Base-by-base conservation (phyloP, 1,140 invertebrate genomes). In the Drosophila simulans region DNA sequence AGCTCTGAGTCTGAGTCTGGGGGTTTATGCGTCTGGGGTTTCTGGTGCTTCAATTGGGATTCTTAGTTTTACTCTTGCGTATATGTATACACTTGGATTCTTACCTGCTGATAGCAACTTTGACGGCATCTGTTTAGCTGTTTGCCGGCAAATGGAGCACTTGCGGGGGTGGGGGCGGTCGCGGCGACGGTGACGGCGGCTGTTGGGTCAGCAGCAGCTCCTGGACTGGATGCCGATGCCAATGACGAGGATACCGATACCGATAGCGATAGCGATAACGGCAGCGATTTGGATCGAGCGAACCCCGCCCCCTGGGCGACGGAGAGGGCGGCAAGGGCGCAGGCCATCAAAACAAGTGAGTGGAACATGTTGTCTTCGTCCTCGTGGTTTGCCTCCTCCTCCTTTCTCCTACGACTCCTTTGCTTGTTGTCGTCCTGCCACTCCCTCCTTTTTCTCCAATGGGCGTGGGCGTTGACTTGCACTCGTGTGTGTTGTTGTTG, bases 81-180 rank as follows among this genome's bases (percentile, higher is more conserved):
- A 37, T 37, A 39, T 12, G 37, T 49, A 27, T 11, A 10, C 15
- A 15, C 27, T 37, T 7, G 22, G 20, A n/a, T 27, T 27, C 83
- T 82, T 88, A 88, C 83, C 83, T 88, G 84, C 80, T 83, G 83
- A 89, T 88, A 77, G 71, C 83, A 88, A 62, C 83, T 88, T 83
- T 83, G 83, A 69, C 76, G 84, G 84, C 83, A 88, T 88, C 84
- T 88, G 71, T 51, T 83, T 49, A 88, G 54, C 66, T 86, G 83
- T 52, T 86, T 86, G 79, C 60, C 17, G 64, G 20, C 25, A 31
- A 66, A 34, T 34, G 68, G 45, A 4, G 57, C 62, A 46, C 72
- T 20, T 15, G 60, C 25, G 20, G 48, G 20, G 42, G 46, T 46
- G n/a, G 52, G 20, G 39, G 52, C 37, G 35, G 49, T 51, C 20